phyloP scores from a whole-genome alignment of 2,113 vertebrate species.

The Ramphastos sulfuratus region DNA sequence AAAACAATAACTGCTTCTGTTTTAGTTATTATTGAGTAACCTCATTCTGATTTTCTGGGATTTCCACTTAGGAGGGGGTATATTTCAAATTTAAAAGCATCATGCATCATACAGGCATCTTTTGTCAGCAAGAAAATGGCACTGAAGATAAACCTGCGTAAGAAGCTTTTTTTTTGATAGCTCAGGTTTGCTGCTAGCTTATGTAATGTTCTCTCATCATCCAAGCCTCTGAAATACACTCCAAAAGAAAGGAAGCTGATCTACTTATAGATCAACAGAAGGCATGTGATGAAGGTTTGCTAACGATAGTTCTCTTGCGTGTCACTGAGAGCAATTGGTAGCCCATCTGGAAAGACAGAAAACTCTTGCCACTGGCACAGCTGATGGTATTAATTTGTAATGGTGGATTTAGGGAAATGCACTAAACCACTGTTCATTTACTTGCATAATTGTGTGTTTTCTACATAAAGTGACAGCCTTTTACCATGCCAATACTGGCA shows the following conservation, averaged over 20 bases:
- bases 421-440: constrained; percentile 64
- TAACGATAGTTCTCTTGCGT: constrained; percentile 22
- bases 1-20: neutral
- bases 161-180: neutral
- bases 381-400: constrained; percentile 64
- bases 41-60: neutral
- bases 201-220: neutral
- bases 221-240: neutral
- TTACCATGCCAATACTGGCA: constrained; percentile 28
- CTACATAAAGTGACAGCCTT: constrained; percentile 41
- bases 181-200: neutral
- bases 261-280: constrained; percentile 27
- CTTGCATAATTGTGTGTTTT: constrained; percentile 60
- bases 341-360: constrained; percentile 21
- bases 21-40: neutral
- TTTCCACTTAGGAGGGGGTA: neutral
- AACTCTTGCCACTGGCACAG: constrained; percentile 36
- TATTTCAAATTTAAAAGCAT: neutral
- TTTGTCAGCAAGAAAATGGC: neutral
- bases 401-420: constrained; percentile 43
- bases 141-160: neutral
- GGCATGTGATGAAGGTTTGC: constrained; percentile 10
- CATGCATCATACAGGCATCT: neutral
- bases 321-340: constrained; percentile 24
- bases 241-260: neutral